Evolutionary conservation across 2,888 invertebrate genomes (phyloP).

Genomic region (Ischnura elegans): DNA sequence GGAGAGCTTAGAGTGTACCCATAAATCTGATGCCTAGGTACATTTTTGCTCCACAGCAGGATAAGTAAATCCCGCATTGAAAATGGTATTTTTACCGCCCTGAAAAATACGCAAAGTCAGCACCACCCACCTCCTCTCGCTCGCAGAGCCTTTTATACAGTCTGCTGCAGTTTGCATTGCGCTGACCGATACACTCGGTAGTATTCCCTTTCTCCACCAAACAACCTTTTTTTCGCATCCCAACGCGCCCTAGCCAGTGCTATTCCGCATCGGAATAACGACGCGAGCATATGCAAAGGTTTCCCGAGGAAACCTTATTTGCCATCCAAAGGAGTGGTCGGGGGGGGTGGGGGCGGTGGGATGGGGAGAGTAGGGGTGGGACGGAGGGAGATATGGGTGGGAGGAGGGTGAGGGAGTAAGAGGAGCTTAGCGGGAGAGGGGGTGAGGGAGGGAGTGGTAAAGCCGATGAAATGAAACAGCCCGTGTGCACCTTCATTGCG

Average conservation of each 20-base stretch:
- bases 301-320: constrained; percentile 35
- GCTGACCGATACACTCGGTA: constrained; percentile 20
- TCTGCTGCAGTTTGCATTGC: background rate
- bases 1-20: background rate
- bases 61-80: background rate
- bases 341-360: background rate
- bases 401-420: background rate
- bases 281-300: constrained; percentile 31
- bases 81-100: background rate
- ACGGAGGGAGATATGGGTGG: background rate
- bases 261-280: background rate
- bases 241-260: too few species aligned
- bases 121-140: background rate
- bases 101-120: background rate
- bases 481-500: constrained; percentile 24
- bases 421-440: background rate
- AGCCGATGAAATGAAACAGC: constrained; percentile 35
- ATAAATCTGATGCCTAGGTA: background rate
- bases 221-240: too few species aligned
- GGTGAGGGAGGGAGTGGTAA: background rate
- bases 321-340: background rate
- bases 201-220: background rate
- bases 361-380: background rate
- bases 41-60: background rate
- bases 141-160: background rate